Evolutionary conservation across 2,888 invertebrate species (phyloP), one percentile per base, ranked within the genome.

Genomic region (Drosophila testacea): DNA sequence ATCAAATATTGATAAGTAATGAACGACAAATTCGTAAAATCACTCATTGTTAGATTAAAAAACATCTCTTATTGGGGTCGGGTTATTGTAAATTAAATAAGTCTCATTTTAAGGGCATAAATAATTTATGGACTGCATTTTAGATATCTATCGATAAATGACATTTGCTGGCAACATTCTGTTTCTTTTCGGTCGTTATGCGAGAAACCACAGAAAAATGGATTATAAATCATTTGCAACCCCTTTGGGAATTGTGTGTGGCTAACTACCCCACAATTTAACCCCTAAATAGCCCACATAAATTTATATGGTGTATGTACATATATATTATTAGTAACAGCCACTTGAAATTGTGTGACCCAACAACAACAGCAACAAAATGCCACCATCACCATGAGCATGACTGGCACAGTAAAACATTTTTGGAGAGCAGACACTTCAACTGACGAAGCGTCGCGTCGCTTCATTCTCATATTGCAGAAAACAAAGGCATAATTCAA

Each of bases 361-460:
- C 77, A 44, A 46, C 38, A 57, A 41, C 27, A 36, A 64, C 38
- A 57, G 34, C 27, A 36, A 64, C 50, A 59, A 51, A 55, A 56
- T 48, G 27, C 50, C 44, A 55, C 22, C 50, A 39, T 22, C 22
- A 22, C 22, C 22, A 22, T 52, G 51, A 71, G 55, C 73, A 77
- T 67, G 73, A 77, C 77, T 73, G 62, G 79, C 64, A 73, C 64
- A 75, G 64, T 74, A 50, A 51, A 73, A 73, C 76, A 75, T 50
- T 75, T 74, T 68, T 32, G 32, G 13, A 41, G 44, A 55, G 44
- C 55, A 27, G 28, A 44, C 44, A 44, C 55, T 56, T 56, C 9
- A 52, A 28, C 28, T 9, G 13, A 6, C 41, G 13, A 32, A 16
- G 10, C 39, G 38, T 10, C 28, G 39, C 13, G 52, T 32, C 41